Base-by-base conservation (phyloP, 2,113 vertebrate species). In the Esox niger region DNA sequence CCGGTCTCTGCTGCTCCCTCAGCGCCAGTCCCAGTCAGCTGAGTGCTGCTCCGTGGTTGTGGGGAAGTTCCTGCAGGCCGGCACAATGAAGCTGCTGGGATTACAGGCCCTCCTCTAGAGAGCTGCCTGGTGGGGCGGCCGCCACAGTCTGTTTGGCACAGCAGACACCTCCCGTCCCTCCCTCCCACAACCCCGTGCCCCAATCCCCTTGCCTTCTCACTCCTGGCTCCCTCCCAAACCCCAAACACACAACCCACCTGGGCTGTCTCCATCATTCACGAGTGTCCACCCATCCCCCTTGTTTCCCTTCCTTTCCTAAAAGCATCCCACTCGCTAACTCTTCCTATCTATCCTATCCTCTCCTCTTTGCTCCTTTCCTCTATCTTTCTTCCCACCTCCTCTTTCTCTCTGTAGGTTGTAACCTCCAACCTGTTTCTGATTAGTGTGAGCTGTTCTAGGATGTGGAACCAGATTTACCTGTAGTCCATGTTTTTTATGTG, bases 31-130 rank as follows among this genome's bases (percentile, higher is more conserved):
- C 84, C 83, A 89, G 87, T 85, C 87, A 88, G 83, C 84, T 80
- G 85, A 91, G 83, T 70, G 69, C 80, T 84, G 86, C 86, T 88
- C 84, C 70, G 87, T 15, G 78, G 88, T 84, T 85, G 83, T 76
- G 87, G 86, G 89, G 90, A 93, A 94, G 90, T 92, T 79, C 89
- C 84, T 91, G 91, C 89, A 89, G 83, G 84, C 94, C 90, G 87
- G 90, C 92, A 94, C 93, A 93, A 94, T 92, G 86, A 86, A 87
- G 85, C 85, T 90, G 88, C 89, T 82, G 83, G 89, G 85, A 90
- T 90, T 89, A 90, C 83, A 79, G 78, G 82, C 82, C 82, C 84
- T 94, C 92, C 91, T 92, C 92, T 90, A 91, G 81, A 85, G 88
- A 92, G 91, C 91, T 92, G 91, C 91, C 66, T 79, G 87, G 89